Conservation (phyloP, 2,113 vertebrate genomes). For the Struthidea cinerea region DNA sequence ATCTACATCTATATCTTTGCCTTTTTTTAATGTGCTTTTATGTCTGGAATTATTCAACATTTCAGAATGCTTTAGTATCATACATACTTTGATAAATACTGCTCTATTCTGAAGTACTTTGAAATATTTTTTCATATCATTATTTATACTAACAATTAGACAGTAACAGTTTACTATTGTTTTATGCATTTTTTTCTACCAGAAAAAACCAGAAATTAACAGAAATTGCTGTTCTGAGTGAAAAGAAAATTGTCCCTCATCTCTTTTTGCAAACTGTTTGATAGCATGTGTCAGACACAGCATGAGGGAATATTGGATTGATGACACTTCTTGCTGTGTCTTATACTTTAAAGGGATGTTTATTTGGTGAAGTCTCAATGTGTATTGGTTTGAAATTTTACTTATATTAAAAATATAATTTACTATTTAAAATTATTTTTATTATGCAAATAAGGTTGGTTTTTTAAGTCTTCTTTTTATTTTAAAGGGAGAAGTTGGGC, state of each 20-base stretch:
- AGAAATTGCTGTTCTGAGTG: neutral
- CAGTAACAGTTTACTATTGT: neutral
- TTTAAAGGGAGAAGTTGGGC: slow-evolving; percentile 73
- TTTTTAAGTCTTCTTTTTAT: neutral
- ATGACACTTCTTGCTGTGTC: neutral
- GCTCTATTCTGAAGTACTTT: neutral
- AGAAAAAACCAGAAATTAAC: too few species aligned
- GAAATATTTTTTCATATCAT: neutral
- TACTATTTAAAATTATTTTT: neutral
- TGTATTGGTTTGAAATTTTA: neutral
- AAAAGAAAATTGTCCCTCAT: neutral
- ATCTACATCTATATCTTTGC: neutral
- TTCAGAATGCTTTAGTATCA: neutral
- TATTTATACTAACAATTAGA: neutral
- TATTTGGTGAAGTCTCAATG: neutral
- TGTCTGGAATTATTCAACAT: neutral
- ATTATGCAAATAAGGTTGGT: neutral
- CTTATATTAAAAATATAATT: neutral
- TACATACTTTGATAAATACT: neutral
- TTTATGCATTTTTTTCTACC: neutral
- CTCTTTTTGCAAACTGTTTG: neutral
- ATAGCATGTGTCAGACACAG: neutral
- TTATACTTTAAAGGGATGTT: neutral
- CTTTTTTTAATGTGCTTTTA: neutral
- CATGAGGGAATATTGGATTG: neutral